Evolutionary conservation across 2,797 vertebrate genomes (phyloP), one percentile per base, ranked within the genome.

Genomic region (Coccyzus lansbergi): DNA sequence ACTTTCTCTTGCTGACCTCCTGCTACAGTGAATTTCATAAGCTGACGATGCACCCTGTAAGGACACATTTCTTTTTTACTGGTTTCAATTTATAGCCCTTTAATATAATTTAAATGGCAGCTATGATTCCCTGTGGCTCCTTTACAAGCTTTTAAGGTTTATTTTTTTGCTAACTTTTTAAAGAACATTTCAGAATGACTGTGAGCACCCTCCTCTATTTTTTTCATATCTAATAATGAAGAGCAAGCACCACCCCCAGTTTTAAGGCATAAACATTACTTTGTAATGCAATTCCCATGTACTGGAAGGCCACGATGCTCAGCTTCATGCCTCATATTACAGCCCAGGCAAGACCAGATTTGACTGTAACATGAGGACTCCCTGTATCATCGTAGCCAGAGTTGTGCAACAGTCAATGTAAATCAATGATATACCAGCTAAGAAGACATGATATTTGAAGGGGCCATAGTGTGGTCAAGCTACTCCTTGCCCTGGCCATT

Each of bases 1-100:
- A 84, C 90, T 95, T 94, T 95, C 70, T 91, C 77, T 95, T 49
- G 67, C 78, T 94, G 92, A 96, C 94, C 94, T 96, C 93, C 78
- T 0, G 34, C 81, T 84, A 94, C 86, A 85, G 88, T 89, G 93
- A 95, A 96, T 96, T 96, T 95, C 94, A 94, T 92, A 95, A 94
- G 88, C 86, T 95, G 95, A 95, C 68, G 19, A 71, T 85, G 90
- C 90, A 95, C 78, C 77, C 94, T 92, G 92, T 95, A 92, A 96
- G 84, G 92, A 95, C 90, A 96, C 88, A 91, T 95, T 94, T 96
- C 80, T 94, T 92, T 94, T 95, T 95, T 94, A 94, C 92, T 95
- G 78, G 78, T 95, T 95, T 94, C 94, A 94, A 94, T 95, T 96
- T 96, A 94, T 94, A 92, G 94, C 64, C 53, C 92, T 91, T 96